Base-by-base conservation (phyloP, 2,888 invertebrate genomes). In the Thyatira batis region DNA sequence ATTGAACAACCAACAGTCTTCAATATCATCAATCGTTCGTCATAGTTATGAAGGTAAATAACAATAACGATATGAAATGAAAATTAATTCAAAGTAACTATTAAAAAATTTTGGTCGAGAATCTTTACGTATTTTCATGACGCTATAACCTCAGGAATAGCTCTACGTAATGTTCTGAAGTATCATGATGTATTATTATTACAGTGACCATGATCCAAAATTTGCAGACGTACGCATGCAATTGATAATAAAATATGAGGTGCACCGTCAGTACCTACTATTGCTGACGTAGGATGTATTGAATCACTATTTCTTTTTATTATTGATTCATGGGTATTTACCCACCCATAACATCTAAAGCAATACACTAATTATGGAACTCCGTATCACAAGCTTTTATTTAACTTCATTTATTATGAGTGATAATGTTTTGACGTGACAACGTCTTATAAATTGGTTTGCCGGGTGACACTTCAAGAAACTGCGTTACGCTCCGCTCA, bases 191-290 rank as follows among this genome's bases (percentile, higher is more conserved):
- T 48, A 48, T 13, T 48, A 27, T 48, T 48, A 48, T 48, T 27
- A 27, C 27, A 20, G 11, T 48, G 48, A 27, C 48, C 48, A 27
- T 48, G 48, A 27, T 48, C 48, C 48, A 48, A 27, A 48, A 48
- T 27, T 48, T 27, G 17, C 17, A 13, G 23, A 27, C 48, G 28
- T 27, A 10, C 27, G 20, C 17, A 39, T 39, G 27, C 27, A 28
- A 48, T 48, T 48, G 48, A 27, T 48, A 48, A 39, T 17, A 6
- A 23, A 23, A 17, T 39, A 17, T 39, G 13, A 17, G 17, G 13
- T 39, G 11, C 13, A 33, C 8, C 39, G 39, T 39, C 1, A 17
- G 8, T 8, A 11, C n/a, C n/a, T n/a, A n/a, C 17, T 33, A 17
- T 39, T 39, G 33, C 33, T 33, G 33, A 33, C 13, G 33, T 33